These are phyloP conservation scores for Poeciliopsis turneri DNA, from an alignment of 2,797 vertebrate species.

Conservation along the genomic window DNA sequence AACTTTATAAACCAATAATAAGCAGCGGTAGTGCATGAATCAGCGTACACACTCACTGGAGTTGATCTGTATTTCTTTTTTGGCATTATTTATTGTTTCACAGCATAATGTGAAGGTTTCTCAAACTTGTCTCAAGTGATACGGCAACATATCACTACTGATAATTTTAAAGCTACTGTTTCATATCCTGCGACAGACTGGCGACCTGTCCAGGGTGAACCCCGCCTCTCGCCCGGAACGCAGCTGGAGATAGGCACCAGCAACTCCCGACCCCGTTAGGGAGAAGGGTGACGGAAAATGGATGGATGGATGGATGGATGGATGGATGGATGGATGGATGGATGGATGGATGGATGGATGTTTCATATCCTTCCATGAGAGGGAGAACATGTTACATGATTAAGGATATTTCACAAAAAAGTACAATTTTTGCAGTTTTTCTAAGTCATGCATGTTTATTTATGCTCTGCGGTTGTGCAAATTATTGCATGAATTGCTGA, in stretches of 20 bases:
- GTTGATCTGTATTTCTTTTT: not conserved
- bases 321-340: too few relatives aligned
- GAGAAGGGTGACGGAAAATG: too few relatives aligned
- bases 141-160: not conserved
- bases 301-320: too few relatives aligned
- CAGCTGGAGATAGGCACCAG: too few relatives aligned
- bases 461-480: not conserved
- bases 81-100: not conserved
- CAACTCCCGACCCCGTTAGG: too few relatives aligned
- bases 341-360: too few relatives aligned
- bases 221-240: too few relatives aligned
- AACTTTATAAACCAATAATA: not conserved
- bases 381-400: too few relatives aligned
- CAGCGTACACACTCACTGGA: not conserved
- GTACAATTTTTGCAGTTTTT: accelerated
- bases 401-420: not conserved
- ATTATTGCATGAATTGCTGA: not conserved
- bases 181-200: too few relatives aligned
- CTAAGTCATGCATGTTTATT: not conserved
- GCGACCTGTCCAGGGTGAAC: too few relatives aligned
- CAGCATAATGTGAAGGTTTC: not conserved
- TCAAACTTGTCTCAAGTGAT: not conserved
- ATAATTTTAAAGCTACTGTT: not conserved
- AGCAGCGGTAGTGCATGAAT: not conserved
- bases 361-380: not conserved